Evolutionary conservation across 2,888 invertebrate species (phyloP), one percentile per base, ranked within the genome.

Genomic region (Ischnus inquisitorius): DNA sequence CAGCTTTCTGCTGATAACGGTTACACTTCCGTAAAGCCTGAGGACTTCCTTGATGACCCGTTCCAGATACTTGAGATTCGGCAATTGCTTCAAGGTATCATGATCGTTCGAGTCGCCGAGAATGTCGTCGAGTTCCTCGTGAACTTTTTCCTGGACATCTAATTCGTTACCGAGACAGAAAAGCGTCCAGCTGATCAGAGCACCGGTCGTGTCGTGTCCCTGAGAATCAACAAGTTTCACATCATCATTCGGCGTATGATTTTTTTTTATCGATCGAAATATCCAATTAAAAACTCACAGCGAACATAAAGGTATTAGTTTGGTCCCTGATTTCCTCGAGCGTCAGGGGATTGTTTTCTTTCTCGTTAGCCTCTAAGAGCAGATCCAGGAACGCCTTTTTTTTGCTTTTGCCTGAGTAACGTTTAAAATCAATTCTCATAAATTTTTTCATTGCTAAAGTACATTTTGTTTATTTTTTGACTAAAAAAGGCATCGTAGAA

Each of bases 281-380:
- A 22, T 90, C 57, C 12, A 12, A 12, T 16, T 10, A 22, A 10
- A 57, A 57, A 10, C 57, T 92, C 90, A 96, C 96, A 92, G 95
- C 96, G 92, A 97, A 97, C 95, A 97, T 96, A 87, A 97, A 96
- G 0, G 97, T 97, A 86, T 96, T 96, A 0, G 97, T 96, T 93
- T 97, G 96, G 90, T 96, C 96, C 76, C 96, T 94, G 60, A 97
- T 95, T 83, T 95, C 95, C 39, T 95, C 91, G 85, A 95, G 95
- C 10, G 94, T 94, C 62, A 97, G 92, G 3, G 94, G 95, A 83
- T 94, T 91, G 1, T 95, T 96, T 86, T 95, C 95, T n/a, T 95
- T 94, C 88, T 95, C 95, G 67, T 89, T 90, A 2, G 95, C 94
- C 65, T 96, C 94, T 14, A 97, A 91, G 3, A 97, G 91, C 54